Base-by-base conservation (phyloP, 2,113 vertebrate genomes). In the Actinemys pallida region DNA sequence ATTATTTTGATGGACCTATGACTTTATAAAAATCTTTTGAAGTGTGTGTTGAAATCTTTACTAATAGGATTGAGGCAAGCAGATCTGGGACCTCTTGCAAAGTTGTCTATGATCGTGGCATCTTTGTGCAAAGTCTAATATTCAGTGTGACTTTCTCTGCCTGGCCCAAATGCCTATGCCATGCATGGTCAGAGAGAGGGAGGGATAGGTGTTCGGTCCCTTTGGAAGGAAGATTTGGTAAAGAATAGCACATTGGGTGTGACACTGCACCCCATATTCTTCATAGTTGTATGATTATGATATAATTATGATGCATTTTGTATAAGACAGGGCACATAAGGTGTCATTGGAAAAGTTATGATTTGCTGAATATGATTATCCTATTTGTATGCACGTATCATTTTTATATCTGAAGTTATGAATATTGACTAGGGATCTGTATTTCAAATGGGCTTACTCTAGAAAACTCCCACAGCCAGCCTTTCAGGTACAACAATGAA, bases 1-100 rank as follows among this genome's bases (percentile, higher is more conserved):
- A 75, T 78, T 83, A 12, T 86, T 95, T 59, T 93, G 89, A 96
- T 95, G 90, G 62, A 89, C 42, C n/a, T 52, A 82, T 83, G 81
- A 92, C 56, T 10, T 3, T 87, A 92, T 93, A 29, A 79, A 93
- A 31, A 20, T 81, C 85, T 8, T 76, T 42, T 42, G 13, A 10
- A 13, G 22, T 76, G 39, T 42, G 24, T 83, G 16, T 45, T 31
- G 24, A 84, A 69, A 47, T 13, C 16, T 84, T 78, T 35, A 39
- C 83, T 84, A 65, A 84, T 65, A 49, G 54, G 39, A 19, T 25
- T 81, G 42, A 31, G 12, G 29, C 50, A 81, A 92, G 25, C 75
- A 69, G 65, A 69, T 86, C 4, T 82, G 83, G 87, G 82, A 75
- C n/a, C 45, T 45, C 9, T 12, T 22, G 39, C 81, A 76, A 87